phyloP scores from a whole-genome alignment of 2,797 vertebrate genomes.

The Sarcoramphus papa region DNA sequence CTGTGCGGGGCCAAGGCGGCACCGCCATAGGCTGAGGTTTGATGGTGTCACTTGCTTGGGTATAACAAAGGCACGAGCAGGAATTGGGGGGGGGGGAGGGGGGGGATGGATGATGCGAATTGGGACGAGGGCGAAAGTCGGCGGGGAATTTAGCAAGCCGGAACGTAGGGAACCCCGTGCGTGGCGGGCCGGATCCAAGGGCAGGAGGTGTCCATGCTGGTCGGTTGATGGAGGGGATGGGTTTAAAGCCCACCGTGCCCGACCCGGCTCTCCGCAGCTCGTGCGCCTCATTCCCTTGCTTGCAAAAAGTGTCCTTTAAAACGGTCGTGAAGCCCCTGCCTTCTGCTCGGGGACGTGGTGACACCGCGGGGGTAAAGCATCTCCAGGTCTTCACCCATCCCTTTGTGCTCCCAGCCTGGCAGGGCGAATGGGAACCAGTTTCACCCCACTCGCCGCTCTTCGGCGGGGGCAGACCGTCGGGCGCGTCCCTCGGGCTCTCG shows the following conservation, averaged over 20 bases:
- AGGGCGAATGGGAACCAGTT: rapidly evolving
- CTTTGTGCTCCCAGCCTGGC: not conserved
- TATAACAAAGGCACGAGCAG: slow-evolving; percentile 8
- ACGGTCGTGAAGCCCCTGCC: rapidly evolving
- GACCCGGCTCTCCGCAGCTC: not conserved
- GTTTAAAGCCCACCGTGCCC: not conserved
- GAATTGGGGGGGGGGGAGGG: not conserved
- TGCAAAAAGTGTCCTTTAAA: not conserved
- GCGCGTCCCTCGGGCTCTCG: not conserved
- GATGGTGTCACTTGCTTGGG: slow-evolving; percentile 1
- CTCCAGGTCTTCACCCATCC: not conserved
- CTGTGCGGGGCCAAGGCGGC: not conserved
- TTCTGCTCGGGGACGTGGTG: rapidly evolving
- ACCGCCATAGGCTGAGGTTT: not conserved
- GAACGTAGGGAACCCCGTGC: rapidly evolving
- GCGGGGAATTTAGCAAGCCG: not conserved
- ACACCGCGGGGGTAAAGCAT: rapidly evolving
- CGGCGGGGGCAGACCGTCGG: rapidly evolving
- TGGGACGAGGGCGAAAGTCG: not conserved
- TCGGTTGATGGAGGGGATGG: rapidly evolving
- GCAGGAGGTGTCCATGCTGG: not conserved
- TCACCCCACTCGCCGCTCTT: no score
- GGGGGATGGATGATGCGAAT: not conserved
- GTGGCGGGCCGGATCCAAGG: rapidly evolving
- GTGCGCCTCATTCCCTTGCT: rapidly evolving